phyloP scores from a whole-genome alignment of 2,797 vertebrate species.

The Perodicticus potto region DNA sequence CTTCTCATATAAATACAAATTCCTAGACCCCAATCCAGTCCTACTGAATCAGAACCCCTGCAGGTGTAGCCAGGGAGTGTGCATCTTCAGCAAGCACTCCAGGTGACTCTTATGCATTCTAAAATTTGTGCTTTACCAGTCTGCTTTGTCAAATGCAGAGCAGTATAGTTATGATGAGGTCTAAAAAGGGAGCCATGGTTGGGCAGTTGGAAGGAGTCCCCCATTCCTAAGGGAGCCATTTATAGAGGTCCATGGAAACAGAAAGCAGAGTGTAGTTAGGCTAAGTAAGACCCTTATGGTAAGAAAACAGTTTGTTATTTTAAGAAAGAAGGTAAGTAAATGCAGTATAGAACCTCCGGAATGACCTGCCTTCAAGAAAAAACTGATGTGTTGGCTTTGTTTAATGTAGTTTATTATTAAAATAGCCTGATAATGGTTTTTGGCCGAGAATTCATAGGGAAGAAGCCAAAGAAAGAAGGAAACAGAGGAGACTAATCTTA shows the following conservation, averaged over 20 bases:
- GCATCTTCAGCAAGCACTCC: not conserved
- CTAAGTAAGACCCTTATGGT: not conserved
- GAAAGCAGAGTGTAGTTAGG: not conserved
- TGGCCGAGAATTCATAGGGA: not conserved
- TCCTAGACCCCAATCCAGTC: not conserved
- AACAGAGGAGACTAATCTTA: not conserved
- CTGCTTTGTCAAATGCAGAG: not conserved
- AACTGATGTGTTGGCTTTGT: not conserved
- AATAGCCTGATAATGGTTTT: not conserved
- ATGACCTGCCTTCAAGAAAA: not conserved
- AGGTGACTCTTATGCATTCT: not conserved
- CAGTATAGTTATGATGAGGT: not conserved
- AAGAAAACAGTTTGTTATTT: not conserved
- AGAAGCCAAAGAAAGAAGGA: not conserved
- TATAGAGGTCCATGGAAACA: rapidly evolving
- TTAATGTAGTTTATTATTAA: not conserved
- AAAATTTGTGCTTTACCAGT: not conserved
- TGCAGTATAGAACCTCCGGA: not conserved
- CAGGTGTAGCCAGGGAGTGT: not conserved
- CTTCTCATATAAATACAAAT: not conserved
- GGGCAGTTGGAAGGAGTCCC: not conserved
- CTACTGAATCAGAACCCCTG: not conserved
- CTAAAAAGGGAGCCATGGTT: no score
- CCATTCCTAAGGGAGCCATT: not conserved
- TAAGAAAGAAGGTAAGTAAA: not conserved